Base-by-base conservation (phyloP, 2,113 vertebrate species). In the Tenebrosternarchus preto region DNA sequence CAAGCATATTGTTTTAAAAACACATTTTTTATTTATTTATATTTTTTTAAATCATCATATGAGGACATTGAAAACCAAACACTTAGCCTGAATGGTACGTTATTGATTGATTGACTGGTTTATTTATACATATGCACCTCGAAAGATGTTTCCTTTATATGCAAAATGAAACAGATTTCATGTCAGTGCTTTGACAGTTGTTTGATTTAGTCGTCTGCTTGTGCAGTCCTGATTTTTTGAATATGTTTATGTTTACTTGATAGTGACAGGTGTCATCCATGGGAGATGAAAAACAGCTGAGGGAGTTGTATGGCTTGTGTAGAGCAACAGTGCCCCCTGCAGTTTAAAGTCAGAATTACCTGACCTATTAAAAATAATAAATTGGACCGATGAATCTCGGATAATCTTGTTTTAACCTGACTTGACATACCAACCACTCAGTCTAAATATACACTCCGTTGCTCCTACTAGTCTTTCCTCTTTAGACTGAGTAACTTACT, bases 281-380 rank as follows among this genome's bases (percentile, higher is more conserved):
- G 27, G 61, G 83, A 71, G 61, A 24, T 8, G 0, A 19, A 24
- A 43, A 20, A 73, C 24, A 27, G 7, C 27, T 77, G 43, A 12
- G 36, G 20, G 31, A 43, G 53, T 25, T 7, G 6, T 50, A 0
- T 3, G 11, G 7, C 24, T 88, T 75, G 31, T n/a, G 60, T 59
- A 84, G 87, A 85, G 19, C 90, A 89, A 90, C 86, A 91, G 17
- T 90, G 90, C 85, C 89, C 89, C 86, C 92, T 90, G 39, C 77
- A 90, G 92, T 81, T 20, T 15, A 15, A 5, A 61, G 1, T 12
- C 17, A 31, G 29, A 60, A 68, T 56, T 73, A 24, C 59, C 17
- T 1, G 22, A 24, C 22, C 17, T 6, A 39, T 12, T 5, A 55
- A 70, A 27, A 56, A 77, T 22, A 11, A 12, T 20, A 36, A 46